Percentiles rank a stretch among this genome's conserved stretches.
Conservation (phyloP, 2,888 invertebrate genomes). For the Deilephila porcellus region DNA sequence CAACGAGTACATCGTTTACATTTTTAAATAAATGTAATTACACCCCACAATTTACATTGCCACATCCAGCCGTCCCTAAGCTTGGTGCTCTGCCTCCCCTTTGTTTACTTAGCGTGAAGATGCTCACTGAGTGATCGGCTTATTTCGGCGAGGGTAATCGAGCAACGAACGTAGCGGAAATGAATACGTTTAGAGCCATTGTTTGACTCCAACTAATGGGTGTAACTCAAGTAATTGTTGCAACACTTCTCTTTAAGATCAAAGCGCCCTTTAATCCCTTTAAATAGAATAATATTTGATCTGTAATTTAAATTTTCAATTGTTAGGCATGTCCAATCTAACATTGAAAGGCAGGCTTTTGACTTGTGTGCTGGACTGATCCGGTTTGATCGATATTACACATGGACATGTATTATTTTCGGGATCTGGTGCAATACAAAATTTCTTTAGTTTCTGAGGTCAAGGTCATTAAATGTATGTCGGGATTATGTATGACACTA, state of each 20-base stretch:
- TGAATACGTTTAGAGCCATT: slow-evolving; percentile 43
- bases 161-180: slow-evolving; percentile 66
- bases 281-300: background rate
- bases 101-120: slow-evolving; percentile 75
- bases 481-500: too few species aligned
- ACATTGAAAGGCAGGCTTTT: too few species aligned
- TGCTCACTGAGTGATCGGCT: slow-evolving; percentile 80
- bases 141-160: slow-evolving; percentile 79
- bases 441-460: too few species aligned
- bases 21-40: background rate
- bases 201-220: slow-evolving; percentile 28
- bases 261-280: background rate
- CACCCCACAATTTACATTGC: slow-evolving; percentile 3
- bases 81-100: slow-evolving; percentile 49
- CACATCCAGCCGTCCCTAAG: slow-evolving; percentile 48
- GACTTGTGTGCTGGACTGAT: too few species aligned
- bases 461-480: too few species aligned
- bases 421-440: too few species aligned
- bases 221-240: slow-evolving; percentile 28
- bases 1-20: too few species aligned
- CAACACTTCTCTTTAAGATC: slow-evolving; percentile 24
- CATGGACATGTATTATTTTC: too few species aligned
- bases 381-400: too few species aligned
- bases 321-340: too few species aligned
- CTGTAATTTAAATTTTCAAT: background rate